Evolutionary conservation across 64 coral and sea anemone genomes (phyloP).

Genomic region (Stylophora pistillata): DNA sequence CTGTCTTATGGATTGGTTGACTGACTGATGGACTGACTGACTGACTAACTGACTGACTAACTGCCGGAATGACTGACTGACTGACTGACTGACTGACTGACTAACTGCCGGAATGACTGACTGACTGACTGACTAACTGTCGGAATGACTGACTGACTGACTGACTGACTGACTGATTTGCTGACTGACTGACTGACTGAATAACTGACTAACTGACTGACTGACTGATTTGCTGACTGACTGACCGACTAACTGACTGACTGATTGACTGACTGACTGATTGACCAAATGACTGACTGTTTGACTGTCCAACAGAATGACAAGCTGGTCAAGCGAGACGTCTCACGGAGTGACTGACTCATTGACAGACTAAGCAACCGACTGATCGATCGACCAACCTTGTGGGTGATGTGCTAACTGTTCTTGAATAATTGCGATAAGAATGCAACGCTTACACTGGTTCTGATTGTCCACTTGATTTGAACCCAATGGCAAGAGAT

Average conservation of each 20-base stretch:
- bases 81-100: not conserved
- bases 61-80: not conserved
- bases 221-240: not conserved
- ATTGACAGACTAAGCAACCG: not conserved
- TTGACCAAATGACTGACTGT: not conserved
- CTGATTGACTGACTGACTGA: not conserved
- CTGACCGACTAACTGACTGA: not conserved
- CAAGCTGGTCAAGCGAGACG: no score
- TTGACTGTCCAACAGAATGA: not conserved
- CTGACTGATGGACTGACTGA: not conserved
- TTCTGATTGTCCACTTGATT: not conserved
- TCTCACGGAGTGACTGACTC: not conserved
- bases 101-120: not conserved
- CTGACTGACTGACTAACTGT: not conserved
- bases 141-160: not conserved
- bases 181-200: no score
- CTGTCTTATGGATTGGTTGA: no score
- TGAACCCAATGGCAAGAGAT: conserved; percentile 57
- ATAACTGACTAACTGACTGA: not conserved
- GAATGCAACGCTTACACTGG: conserved; percentile 52
- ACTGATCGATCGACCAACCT: not conserved
- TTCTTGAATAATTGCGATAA: not conserved
- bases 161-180: not conserved
- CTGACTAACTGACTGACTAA: not conserved
- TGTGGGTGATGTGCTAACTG: not conserved